Evolutionary conservation across 2,797 vertebrate species (phyloP), one percentile per base, ranked within the genome.

Genomic region (Sebastes trivittatus): DNA sequence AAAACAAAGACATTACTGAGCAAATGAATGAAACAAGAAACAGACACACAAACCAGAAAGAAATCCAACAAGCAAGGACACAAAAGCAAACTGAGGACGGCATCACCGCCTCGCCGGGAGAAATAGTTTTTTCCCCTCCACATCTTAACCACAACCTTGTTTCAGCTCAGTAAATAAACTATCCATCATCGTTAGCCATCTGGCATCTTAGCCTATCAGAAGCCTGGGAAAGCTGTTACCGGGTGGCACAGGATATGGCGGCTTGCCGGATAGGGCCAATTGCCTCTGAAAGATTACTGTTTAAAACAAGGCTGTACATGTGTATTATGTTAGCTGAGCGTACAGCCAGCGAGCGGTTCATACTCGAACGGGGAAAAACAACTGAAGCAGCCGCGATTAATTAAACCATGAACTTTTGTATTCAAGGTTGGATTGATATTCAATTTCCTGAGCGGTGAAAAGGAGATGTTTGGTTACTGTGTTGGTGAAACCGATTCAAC

Each of bases 111-210:
- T 64, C 23, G 61, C 42, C 81, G 75, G 38, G 20, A 83, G 72
- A 86, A 86, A 85, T 55, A 36, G 23, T 58, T 25, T 4, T 2
- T 13, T 55, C 46, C 30, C 54, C 60, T 29, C 6, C 83, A 78
- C 82, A 52, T 84, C 66, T 82, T 72, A 84, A 84, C 25, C 71
- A 75, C 88, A 89, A 77, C 86, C 90, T 90, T 85, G 92, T 89
- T 94, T 92, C 87, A 87, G 81, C 84, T 87, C 78, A 86, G 88
- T 92, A 92, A 94, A 94, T 93, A 93, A 94, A 91, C 90, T 85
- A 93, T 94, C 91, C 90, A 86, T 94, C 93, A 93, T 93, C 52
- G 83, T 93, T 94, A 94, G 79, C 89, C 87, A 80, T 84, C 85
- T 88, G 91, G 81, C 87, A 67, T 82, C 77, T 66, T 1, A 71